These are phyloP conservation scores for Lophotis ruficrista DNA, from an alignment of 2,113 vertebrate species.

Conservation along the genomic window DNA sequence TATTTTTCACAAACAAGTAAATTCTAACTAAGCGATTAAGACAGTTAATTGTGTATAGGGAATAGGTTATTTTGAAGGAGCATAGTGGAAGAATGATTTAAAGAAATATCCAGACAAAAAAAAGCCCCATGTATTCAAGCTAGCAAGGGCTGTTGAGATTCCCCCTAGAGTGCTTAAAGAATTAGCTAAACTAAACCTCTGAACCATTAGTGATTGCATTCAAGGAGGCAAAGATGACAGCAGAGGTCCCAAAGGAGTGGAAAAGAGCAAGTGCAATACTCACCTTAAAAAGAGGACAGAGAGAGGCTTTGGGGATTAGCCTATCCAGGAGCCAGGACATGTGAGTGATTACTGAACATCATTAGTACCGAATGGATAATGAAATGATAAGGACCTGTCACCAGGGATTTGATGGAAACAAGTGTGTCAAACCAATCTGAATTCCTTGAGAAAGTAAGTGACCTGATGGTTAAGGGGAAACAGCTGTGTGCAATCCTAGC, in stretches of 20 bases:
- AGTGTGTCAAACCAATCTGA: neutral
- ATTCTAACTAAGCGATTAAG: neutral
- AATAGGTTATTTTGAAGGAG: neutral
- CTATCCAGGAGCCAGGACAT: neutral
- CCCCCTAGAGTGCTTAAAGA: neutral
- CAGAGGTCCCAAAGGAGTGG: neutral
- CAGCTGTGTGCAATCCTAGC: neutral
- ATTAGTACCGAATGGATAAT: neutral
- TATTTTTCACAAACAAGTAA: neutral
- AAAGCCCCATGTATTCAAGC: neutral
- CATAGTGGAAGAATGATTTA: neutral
- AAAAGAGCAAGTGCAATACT: neutral
- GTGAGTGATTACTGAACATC: neutral
- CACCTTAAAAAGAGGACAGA: neutral
- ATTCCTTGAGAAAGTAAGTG: neutral
- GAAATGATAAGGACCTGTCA: neutral
- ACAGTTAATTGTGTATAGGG: neutral
- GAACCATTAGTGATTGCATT: neutral
- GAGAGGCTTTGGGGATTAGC: neutral
- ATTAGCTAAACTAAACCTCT: constrained; percentile 34
- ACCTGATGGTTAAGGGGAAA: neutral
- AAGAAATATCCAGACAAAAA: neutral
- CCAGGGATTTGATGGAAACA: neutral
- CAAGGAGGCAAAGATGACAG: neutral
- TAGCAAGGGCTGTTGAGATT: neutral